Base-by-base conservation (phyloP, 2,113 vertebrate species). In the Aspiorhynchus laticeps region DNA sequence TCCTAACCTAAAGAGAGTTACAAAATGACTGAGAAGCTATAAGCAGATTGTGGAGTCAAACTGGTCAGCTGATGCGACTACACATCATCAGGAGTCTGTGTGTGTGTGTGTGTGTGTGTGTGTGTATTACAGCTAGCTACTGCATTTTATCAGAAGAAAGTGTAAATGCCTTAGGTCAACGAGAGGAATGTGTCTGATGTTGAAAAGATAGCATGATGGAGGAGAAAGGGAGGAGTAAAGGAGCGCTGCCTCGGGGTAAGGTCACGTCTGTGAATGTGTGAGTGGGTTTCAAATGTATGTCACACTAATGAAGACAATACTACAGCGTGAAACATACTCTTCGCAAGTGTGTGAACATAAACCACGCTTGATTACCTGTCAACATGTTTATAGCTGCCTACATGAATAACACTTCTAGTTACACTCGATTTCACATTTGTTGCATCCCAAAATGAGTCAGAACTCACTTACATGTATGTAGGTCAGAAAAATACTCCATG, bases 161-260 rank as follows among this genome's bases (percentile, higher is more conserved):
- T 8, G 7, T 71, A 48, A 83, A 31, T 9, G 67, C 48, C 6
- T 84, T 26, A 73, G 21, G 48, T 21, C 46, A 84, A 75, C 19
- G 46, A 26, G 21, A 41, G 48, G 83, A 59, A 84, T 84, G 83
- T 41, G 67, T 84, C 67, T 84, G 83, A 84, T 53, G 81, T 67
- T 33, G 78, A 80, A 12, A 36, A 71, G 69, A 75, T 33, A 74
- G 28, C 31, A 69, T 17, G 69, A 74, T 38, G n/a, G 80, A 48
- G 15, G 33, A 38, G 69, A 74, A 56, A 56, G 28, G 24, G 67
- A 83, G 63, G 21, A 63, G 12, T 41, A 38, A 53, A 53, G 46
- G n/a, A 51, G 21, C 51, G 1, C 19, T 61, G 51, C 53, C 61
- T 65, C 21, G 0, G 19, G 38, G 28, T 53, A 26, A 69, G 80